Base-by-base conservation (phyloP, 1,140 invertebrate species). In the Tachypleus tridentatus region DNA sequence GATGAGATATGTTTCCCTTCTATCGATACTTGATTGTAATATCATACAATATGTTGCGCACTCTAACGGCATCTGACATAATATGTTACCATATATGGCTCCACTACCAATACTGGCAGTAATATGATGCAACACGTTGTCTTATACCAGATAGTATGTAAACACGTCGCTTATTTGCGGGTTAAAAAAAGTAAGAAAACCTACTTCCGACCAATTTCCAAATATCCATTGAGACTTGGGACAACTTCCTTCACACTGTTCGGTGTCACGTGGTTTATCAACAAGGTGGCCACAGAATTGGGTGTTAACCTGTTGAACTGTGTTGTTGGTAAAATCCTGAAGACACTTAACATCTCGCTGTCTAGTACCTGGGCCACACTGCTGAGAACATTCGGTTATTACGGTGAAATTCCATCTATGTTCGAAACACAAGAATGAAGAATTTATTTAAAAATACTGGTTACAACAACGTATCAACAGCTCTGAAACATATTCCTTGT, bases 181-280 rank as follows among this genome's bases (percentile, higher is more conserved):
- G 49, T 52, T 65, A 65, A 60, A 51, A 10, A 9, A 49, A 10
- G 47, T 60, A 51, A 67, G 54, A 62, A 47, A 3, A 69, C 73
- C 70, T 70, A 81, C 82, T 49, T 81, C 69, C 4, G 84, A 84
- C 89, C 89, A 92, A 6, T 83, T 78, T 3, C 80, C 80, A 70
- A 87, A 91, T 7, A 79, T 76, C 89, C 89, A 92, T 48, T 79
- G 78, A 4, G 82, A 82, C 49, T 77, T 75, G 48, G 83, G 77
- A 73, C 89, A 92, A 1, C 82, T 77, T 11, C 84, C 86, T 1
- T 77, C 73, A 73, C 89, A 91, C 1, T 79, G 68, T 67, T 86
- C 82, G 47, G 74, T 72, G 10, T 79, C 75, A 1, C 77, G 70
- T 3, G 83, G 84, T 64, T 79, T 79, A 8, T 73, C 70, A 3